Percentiles rank a stretch among this genome's conserved stretches.
Evolutionary conservation across 2,797 vertebrate genomes (phyloP).

Genomic region (Tauraco hartlaubi): DNA sequence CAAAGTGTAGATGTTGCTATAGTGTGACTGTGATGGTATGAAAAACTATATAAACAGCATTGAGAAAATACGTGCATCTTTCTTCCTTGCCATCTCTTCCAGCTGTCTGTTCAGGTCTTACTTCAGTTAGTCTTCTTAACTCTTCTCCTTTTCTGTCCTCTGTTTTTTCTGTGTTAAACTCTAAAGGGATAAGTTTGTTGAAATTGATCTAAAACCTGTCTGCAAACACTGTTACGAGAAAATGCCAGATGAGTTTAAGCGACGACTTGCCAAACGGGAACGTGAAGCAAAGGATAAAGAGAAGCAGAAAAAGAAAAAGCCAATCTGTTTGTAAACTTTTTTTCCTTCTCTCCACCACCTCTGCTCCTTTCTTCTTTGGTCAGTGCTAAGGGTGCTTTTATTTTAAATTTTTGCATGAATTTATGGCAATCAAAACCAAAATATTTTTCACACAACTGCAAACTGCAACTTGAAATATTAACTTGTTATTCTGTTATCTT

Average conservation of each 20-base stretch:
- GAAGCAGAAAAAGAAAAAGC: conserved; percentile 94
- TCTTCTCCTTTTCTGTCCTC: conserved; percentile 72
- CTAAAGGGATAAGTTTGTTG: conserved; percentile 97
- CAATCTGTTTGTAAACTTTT: conserved; percentile 90
- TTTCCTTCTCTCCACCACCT: conserved; percentile 71
- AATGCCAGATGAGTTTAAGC: conserved; percentile 95
- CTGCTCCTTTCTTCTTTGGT: conserved; percentile 84
- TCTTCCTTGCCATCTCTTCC: conserved; percentile 5
- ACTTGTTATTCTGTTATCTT: background rate
- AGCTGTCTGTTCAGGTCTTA: conserved; percentile 39
- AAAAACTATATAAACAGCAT: background rate
- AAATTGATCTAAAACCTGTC: conserved; percentile 98
- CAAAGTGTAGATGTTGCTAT: background rate
- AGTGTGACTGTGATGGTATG: background rate
- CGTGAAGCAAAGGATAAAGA: conserved; percentile 91
- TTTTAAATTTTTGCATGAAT: conserved; percentile 44
- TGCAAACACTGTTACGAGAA: conserved; percentile 98
- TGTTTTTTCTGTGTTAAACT: conserved; percentile 71
- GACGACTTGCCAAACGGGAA: conserved; percentile 91
- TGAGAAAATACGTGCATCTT: background rate
- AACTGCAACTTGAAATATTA: background rate
- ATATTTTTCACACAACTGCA: background rate
- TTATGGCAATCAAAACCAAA: background rate
- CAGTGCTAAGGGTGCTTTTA: conserved; percentile 79
- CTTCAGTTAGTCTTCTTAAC: conserved; percentile 64